Percentiles rank a stretch among this genome's conserved stretches.
These are phyloP conservation scores for Chirona hameri DNA, from an alignment of 2,888 invertebrate genomes.

Conservation along the genomic window DNA sequence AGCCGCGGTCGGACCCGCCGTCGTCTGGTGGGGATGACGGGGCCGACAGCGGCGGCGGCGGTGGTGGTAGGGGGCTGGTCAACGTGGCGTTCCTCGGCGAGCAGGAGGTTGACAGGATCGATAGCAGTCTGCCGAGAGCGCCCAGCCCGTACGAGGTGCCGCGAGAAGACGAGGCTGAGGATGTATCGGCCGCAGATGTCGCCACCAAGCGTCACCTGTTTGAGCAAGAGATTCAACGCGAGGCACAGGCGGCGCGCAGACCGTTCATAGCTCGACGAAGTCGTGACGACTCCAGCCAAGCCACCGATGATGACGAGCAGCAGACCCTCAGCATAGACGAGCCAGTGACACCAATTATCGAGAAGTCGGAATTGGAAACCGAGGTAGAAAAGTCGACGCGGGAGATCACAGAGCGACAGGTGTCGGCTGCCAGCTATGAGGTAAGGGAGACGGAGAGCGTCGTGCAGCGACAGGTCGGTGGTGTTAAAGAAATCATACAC, in stretches of 20 bases:
- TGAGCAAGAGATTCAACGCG: background rate
- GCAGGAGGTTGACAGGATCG: background rate
- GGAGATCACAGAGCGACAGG: too few relatives aligned
- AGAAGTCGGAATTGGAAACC: too few relatives aligned
- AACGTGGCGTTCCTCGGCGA: slow-evolving; percentile 7
- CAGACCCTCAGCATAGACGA: background rate
- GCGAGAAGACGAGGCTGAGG: background rate
- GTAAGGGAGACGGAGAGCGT: background rate
- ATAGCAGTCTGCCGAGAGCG: background rate
- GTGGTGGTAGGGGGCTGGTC: background rate
- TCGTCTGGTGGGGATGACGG: background rate
- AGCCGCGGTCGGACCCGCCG: background rate
- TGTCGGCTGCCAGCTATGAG: too few relatives aligned
- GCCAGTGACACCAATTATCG: background rate
- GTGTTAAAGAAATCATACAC: too few relatives aligned
- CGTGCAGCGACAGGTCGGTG: too few relatives aligned
- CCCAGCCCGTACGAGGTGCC: slow-evolving; percentile 5
- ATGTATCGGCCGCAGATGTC: background rate
- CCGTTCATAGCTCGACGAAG: background rate
- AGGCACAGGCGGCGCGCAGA: background rate
- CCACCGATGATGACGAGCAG: background rate
- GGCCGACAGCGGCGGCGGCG: background rate
- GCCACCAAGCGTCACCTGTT: background rate
- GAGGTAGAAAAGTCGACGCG: too few relatives aligned
- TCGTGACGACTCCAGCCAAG: background rate